Evolutionary conservation across 2,113 vertebrate genomes (phyloP).

Genomic region (Leptocoma aspasia): DNA sequence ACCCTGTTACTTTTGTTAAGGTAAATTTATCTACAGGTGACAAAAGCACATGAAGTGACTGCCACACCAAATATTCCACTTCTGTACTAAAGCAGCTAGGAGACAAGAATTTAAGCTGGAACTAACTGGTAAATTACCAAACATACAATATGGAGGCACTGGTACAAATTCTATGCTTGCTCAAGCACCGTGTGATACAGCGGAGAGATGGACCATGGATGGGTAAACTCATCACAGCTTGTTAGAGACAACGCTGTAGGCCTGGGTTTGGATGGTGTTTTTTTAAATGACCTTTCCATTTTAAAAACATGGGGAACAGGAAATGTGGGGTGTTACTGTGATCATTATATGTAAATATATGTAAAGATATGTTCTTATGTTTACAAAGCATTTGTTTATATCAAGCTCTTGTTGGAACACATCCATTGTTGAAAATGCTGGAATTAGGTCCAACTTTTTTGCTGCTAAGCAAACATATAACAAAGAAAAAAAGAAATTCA

Average conservation of each 20-base stretch:
- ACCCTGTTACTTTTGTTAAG: background rate
- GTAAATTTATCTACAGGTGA: background rate
- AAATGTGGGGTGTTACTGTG: background rate
- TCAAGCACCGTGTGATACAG: background rate
- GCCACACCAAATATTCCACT: background rate
- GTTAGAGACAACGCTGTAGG: background rate
- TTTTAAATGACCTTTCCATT: background rate
- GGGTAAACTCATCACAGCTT: background rate
- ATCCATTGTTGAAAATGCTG: background rate
- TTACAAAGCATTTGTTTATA: background rate
- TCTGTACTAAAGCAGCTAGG: background rate
- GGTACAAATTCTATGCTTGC: background rate
- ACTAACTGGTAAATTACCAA: background rate
- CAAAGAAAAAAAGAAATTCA: background rate
- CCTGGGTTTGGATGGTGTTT: background rate
- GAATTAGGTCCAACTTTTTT: background rate
- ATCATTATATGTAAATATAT: background rate
- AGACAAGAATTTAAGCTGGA: background rate
- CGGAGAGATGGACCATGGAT: fast-evolving
- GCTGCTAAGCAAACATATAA: background rate
- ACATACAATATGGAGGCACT: background rate
- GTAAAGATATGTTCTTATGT: background rate
- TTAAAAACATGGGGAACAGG: background rate
- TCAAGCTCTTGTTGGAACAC: background rate
- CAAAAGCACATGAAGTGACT: background rate